A percentile compares a stretch with the other conserved stretches of the same genome.
Evolutionary conservation across 2,797 vertebrate species (phyloP).

Genomic region (Eremophila alpestris): DNA sequence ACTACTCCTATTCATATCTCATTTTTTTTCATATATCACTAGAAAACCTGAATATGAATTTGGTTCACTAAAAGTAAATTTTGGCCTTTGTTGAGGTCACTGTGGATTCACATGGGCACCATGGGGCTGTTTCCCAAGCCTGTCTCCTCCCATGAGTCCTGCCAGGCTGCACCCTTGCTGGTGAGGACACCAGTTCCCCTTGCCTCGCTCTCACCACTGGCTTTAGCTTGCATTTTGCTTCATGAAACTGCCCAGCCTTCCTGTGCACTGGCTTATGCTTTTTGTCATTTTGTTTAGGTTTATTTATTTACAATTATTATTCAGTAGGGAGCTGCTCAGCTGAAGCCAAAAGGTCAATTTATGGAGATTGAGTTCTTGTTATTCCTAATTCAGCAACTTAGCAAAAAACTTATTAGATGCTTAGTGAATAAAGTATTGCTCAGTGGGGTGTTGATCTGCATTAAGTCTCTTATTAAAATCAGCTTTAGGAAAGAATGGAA

Average conservation of each 20-base stretch:
- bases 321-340: background rate
- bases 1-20: background rate
- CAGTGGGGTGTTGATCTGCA: background rate
- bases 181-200: background rate
- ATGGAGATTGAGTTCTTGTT: background rate
- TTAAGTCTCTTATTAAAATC: background rate
- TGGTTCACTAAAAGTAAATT: background rate
- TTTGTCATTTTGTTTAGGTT: background rate
- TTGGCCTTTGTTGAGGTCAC: background rate
- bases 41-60: background rate
- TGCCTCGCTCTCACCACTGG: rapidly evolving
- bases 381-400: background rate
- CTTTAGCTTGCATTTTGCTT: background rate
- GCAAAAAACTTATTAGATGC: background rate
- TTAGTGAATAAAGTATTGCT: background rate
- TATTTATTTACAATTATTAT: slow-evolving; percentile 21
- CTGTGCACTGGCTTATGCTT: background rate
- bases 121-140: rapidly evolving
- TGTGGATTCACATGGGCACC: background rate
- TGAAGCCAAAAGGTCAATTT: slow-evolving; percentile 25
- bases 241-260: background rate
- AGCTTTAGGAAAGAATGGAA: background rate
- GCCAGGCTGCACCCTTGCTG: background rate
- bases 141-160: background rate
- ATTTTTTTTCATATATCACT: background rate